phyloP scores from a whole-genome alignment of 2,113 vertebrate genomes.

The Saguinus imperator region DNA sequence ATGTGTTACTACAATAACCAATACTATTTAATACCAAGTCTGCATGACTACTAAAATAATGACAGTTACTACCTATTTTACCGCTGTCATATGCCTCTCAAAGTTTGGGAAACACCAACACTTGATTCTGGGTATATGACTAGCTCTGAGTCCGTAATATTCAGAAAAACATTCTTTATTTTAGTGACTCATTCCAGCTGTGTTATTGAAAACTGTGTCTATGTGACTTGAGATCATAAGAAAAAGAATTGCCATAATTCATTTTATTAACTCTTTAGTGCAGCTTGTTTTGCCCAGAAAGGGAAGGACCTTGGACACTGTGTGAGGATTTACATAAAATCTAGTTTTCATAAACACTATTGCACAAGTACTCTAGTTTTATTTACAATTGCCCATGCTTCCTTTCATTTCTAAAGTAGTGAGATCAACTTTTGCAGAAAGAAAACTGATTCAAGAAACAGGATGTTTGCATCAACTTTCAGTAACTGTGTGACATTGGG shows the following conservation, averaged over 20 bases:
- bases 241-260: slow-evolving; percentile 20
- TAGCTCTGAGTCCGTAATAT: slow-evolving; percentile 31
- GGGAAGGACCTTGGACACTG: neutral
- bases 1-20: neutral
- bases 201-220: neutral
- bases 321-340: neutral
- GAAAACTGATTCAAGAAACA: neutral
- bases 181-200: slow-evolving; percentile 1
- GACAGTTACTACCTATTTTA: neutral
- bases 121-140: neutral
- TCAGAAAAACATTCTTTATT: neutral
- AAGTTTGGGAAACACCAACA: neutral
- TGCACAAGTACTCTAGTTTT: neutral
- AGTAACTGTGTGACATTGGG: neutral
- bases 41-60: neutral
- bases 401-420: slow-evolving; percentile 29
- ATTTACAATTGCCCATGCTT: neutral
- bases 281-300: neutral
- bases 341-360: neutral
- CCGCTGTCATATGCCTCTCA: neutral
- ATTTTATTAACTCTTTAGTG: slow-evolving; percentile 50
- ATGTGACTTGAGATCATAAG: neutral
- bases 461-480: neutral
- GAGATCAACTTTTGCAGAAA: neutral
- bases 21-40: neutral